Evolutionary conservation across 2,888 invertebrate species (phyloP).

Genomic region (Callimorpha dominula): DNA sequence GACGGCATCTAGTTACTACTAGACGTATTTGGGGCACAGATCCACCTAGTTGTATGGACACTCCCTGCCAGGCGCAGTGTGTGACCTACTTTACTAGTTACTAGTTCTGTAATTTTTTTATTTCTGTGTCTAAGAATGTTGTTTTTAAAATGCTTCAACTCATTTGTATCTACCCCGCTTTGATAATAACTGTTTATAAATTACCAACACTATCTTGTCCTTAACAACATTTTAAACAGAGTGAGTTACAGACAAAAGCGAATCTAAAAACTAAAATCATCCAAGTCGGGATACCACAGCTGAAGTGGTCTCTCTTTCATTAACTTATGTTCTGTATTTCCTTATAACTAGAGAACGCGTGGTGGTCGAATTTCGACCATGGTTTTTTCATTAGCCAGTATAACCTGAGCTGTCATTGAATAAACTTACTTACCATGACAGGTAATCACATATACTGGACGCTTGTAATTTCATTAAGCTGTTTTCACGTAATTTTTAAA

Average conservation of each 20-base stretch:
- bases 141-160: background rate
- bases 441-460: too few relatives aligned
- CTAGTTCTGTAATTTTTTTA: background rate
- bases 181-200: background rate
- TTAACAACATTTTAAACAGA: background rate
- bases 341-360: too few relatives aligned
- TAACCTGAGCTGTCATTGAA: too few relatives aligned
- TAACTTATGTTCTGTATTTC: too few relatives aligned
- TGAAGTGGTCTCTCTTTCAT: too few relatives aligned
- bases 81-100: conserved; percentile 24
- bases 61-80: conserved; percentile 30
- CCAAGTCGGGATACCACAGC: too few relatives aligned
- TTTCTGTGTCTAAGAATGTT: background rate
- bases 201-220: background rate
- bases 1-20: conserved; percentile 28
- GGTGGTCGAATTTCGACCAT: too few relatives aligned
- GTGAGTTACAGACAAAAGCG: background rate
- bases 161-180: background rate
- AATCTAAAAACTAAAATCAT: background rate
- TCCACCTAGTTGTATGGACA: conserved; percentile 28
- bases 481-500: too few relatives aligned
- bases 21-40: conserved; percentile 28
- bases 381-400: too few relatives aligned
- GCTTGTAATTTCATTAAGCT: too few relatives aligned
- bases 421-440: too few relatives aligned